Conservation (phyloP, 1,140 invertebrate genomes). For the Psilanteris sp. region DNA sequence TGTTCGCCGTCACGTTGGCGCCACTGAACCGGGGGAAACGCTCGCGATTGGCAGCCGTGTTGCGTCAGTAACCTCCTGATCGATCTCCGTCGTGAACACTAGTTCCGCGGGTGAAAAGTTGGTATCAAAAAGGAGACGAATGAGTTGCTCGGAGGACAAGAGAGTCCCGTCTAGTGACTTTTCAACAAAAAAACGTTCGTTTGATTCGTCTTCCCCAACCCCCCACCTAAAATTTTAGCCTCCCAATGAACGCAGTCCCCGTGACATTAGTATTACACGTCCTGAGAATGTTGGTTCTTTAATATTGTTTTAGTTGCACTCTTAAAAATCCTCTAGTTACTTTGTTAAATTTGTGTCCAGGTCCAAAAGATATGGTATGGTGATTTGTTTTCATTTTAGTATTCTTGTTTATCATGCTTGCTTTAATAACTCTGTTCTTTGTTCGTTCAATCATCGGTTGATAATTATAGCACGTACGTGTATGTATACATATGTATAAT, state of each 20-base stretch:
- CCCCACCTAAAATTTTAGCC: conserved; percentile 8
- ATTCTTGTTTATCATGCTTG: too few relatives aligned
- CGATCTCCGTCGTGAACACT: conserved; percentile 1
- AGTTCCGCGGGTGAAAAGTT: conserved; percentile 38
- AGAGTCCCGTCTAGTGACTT: conserved; percentile 12
- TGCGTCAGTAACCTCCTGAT: too few relatives aligned
- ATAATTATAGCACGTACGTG: conserved; percentile 63
- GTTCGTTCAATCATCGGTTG: conserved; percentile 33
- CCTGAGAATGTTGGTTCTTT: conserved; percentile 52
- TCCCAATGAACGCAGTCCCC: conserved; percentile 39
- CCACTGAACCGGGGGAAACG: background rate
- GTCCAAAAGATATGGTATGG: conserved; percentile 49
- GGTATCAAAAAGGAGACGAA: conserved; percentile 47
- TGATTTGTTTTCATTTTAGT: conserved; percentile 32
- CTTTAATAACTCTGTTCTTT: too few relatives aligned
- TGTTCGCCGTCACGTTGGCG: too few relatives aligned
- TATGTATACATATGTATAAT: conserved; percentile 68
- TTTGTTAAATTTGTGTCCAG: conserved; percentile 21
- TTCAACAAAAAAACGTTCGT: conserved; percentile 1
- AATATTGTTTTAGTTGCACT: conserved; percentile 1
- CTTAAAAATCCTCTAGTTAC: conserved; percentile 6
- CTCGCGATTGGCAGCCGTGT: background rate
- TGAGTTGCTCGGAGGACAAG: conserved; percentile 18
- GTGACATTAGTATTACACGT: conserved; percentile 52
- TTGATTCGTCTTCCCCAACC: background rate